Base-by-base conservation (phyloP, 1,140 invertebrate species). In the Nilaparvata lugens region DNA sequence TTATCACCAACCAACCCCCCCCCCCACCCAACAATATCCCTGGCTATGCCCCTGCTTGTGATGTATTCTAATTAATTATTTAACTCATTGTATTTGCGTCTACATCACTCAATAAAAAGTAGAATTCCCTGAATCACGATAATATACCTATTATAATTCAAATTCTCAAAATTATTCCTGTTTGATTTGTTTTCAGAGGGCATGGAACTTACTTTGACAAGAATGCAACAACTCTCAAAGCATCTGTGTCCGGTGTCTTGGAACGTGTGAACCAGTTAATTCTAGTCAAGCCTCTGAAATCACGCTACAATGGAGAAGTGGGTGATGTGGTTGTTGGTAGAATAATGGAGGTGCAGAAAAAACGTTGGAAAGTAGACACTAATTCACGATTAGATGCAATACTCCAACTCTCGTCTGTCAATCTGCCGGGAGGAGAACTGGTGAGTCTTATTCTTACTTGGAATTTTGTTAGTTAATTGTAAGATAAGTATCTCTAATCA, bases 281-380 rank as follows among this genome's bases (percentile, higher is more conserved):
- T 55, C 90, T 91, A 23, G 86, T 99, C 4, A 83, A 82, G 63
- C 93, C 96, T 0, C 74, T 96, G 6, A 97, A 97, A 73, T 89
- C 87, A 68, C 80, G 89, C 25, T 93, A 93, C 71, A 86, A 88
- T 70, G 95, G 96, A 7, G 95, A 98, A 77, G 90, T 98, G 60
- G 97, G 97, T 0, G 97, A 99, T 78, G 93, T 99, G 16, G 83
- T 99, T 38, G 88, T 99, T 42, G 97, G 95, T 0, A 79, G 97
- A 60, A 89, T 99, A 16, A 84, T 89, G 0, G 93, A 97, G 74
- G 88, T 94, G 1, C 88, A 90, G 71, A 88, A 94, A 66, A 91
- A 89, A 70, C 77, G 93, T 66, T 98, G 95, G 95, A 93, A 93
- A 78, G 90, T 99, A 25, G 94, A 98, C 68, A 93, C 90, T 2